Percentiles rank a stretch among this genome's conserved stretches.
These are phyloP conservation scores for Sisyra nigra DNA, from an alignment of 2,888 invertebrate genomes.

Conservation along the genomic window DNA sequence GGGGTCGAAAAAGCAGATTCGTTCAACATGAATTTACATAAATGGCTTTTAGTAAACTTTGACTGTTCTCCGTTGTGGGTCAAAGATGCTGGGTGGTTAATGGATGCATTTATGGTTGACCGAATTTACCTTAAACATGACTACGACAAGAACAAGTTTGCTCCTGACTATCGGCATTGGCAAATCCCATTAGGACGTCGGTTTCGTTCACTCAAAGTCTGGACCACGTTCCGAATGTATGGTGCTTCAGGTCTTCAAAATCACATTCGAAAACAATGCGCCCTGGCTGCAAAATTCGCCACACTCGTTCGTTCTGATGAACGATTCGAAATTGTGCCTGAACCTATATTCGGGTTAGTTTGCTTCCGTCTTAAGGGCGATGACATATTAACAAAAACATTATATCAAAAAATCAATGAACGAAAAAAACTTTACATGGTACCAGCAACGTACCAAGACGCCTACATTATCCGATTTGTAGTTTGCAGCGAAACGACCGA, in stretches of 20 bases:
- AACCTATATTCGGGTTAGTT: slow-evolving; percentile 64
- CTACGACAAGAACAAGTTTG: slow-evolving; percentile 42
- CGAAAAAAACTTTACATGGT: slow-evolving; percentile 70
- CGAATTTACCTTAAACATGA: slow-evolving; percentile 73
- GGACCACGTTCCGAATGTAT: slow-evolving; percentile 75
- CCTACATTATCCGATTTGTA: slow-evolving; percentile 63
- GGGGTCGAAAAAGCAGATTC: slow-evolving; percentile 75
- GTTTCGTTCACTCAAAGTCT: slow-evolving; percentile 82
- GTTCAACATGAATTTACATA: slow-evolving; percentile 88
- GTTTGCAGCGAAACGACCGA: slow-evolving; percentile 60
- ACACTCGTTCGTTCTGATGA: slow-evolving; percentile 48
- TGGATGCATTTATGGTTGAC: slow-evolving; percentile 80
- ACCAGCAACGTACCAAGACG: slow-evolving; percentile 51
- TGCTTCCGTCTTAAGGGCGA: slow-evolving; percentile 75
- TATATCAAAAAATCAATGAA: slow-evolving; percentile 56
- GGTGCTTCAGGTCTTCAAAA: slow-evolving; percentile 66
- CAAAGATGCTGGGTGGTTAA: slow-evolving; percentile 60
- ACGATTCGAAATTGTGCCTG: slow-evolving; percentile 62
- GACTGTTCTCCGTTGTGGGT: slow-evolving; percentile 94
- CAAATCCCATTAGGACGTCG: slow-evolving; percentile 75
- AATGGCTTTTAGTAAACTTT: slow-evolving; percentile 89
- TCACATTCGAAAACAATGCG: slow-evolving; percentile 58
- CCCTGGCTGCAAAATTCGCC: slow-evolving; percentile 65
- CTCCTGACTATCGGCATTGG: slow-evolving; percentile 60
- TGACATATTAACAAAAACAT: slow-evolving; percentile 47